Evolutionary conservation across 2,888 invertebrate species (phyloP).

Genomic region (Tromatobia lineatoria): DNA sequence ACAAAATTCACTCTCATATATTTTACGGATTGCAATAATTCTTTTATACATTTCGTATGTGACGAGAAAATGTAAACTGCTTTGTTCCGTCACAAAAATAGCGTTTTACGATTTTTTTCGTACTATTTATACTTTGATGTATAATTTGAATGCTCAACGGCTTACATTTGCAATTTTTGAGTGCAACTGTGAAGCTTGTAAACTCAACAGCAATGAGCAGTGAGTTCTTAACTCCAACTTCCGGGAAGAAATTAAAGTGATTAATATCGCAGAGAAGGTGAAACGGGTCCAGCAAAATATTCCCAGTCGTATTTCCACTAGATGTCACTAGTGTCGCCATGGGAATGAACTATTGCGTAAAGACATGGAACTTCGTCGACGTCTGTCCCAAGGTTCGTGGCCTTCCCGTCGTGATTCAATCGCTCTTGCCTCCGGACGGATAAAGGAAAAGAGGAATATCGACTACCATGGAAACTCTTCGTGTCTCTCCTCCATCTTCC

Average conservation of each 20-base stretch:
- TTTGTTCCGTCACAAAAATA: too few relatives aligned
- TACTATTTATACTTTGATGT: too few relatives aligned
- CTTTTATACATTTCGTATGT: too few relatives aligned
- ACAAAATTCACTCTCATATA: too few relatives aligned
- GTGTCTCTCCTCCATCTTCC: slow-evolving; percentile 1
- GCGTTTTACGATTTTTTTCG: too few relatives aligned
- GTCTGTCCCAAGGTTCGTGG: slow-evolving; percentile 47
- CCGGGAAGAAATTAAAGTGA: neutral
- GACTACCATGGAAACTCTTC: slow-evolving; percentile 32
- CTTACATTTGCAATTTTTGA: too few relatives aligned
- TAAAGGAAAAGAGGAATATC: slow-evolving; percentile 41
- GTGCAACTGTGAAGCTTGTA: too few relatives aligned
- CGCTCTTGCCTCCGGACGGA: slow-evolving; percentile 39
- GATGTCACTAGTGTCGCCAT: slow-evolving; percentile 19
- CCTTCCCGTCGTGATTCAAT: slow-evolving; percentile 68
- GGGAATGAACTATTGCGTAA: slow-evolving; percentile 21
- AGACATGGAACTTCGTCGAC: slow-evolving; percentile 64
- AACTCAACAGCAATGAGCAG: too few relatives aligned
- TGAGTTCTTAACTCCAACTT: neutral
- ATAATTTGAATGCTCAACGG: too few relatives aligned
- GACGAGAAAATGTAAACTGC: too few relatives aligned
- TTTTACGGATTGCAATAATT: too few relatives aligned
- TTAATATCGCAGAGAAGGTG: neutral
- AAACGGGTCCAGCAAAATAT: slow-evolving; percentile 4
- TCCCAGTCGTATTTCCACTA: slow-evolving; percentile 17